These are phyloP conservation scores for Catagonus wagneri DNA, from an alignment of 2,113 vertebrate genomes.

Conservation along the genomic window DNA sequence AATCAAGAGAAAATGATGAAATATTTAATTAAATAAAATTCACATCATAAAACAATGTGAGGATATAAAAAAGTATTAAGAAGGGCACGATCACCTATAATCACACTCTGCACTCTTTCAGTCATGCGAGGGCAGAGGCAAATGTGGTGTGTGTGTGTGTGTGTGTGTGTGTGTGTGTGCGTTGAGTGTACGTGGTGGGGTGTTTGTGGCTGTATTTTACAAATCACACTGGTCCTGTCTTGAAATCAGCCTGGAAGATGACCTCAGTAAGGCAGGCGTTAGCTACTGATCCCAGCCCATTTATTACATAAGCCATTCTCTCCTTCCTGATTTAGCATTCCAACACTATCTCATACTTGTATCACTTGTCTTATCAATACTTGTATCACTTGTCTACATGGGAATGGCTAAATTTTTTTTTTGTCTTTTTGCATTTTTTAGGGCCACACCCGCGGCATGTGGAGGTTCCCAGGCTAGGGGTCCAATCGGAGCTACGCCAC, in stretches of 20 bases:
- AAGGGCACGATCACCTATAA: background rate
- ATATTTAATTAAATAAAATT: slow-evolving; percentile 6
- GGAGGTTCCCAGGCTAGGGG: too few relatives aligned
- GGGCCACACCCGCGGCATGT: too few relatives aligned
- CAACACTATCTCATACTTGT: background rate
- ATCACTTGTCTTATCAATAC: background rate
- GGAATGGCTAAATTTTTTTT: background rate
- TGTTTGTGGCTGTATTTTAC: background rate
- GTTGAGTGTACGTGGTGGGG: background rate
- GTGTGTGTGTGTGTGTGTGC: background rate
- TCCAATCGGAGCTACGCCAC: too few relatives aligned
- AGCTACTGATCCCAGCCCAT: background rate
- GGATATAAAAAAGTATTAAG: background rate
- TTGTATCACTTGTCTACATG: background rate
- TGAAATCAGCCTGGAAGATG: background rate
- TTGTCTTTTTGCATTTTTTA: too few relatives aligned
- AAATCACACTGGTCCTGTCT: background rate
- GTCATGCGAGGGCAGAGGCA: background rate
- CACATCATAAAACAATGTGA: background rate
- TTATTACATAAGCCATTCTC: background rate
- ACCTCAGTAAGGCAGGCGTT: background rate
- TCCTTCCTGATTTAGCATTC: background rate
- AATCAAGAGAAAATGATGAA: background rate
- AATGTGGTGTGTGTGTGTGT: too few relatives aligned
- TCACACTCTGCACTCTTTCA: background rate